A percentile compares a stretch with the other conserved stretches of the same genome.
These are phyloP conservation scores for Tyria jacobaeae DNA, from an alignment of 2,888 invertebrate genomes.

Conservation along the genomic window DNA sequence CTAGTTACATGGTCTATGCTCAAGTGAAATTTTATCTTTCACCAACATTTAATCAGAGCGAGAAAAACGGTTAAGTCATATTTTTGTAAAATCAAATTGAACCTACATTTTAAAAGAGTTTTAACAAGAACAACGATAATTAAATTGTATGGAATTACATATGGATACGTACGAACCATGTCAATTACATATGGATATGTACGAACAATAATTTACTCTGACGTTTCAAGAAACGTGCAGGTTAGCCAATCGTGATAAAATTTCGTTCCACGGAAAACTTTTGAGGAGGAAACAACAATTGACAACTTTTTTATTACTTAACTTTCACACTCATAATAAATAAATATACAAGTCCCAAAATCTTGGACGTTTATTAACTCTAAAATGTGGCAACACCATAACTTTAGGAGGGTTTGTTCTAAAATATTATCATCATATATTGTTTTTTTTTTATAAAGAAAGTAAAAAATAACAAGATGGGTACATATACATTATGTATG, in stretches of 20 bases:
- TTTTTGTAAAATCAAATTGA: neutral
- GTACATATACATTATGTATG: too few species aligned
- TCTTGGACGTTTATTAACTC: neutral
- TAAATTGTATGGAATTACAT: neutral
- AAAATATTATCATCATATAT: too few species aligned
- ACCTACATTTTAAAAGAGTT: neutral
- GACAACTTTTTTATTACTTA: too few species aligned
- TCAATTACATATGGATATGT: too few species aligned
- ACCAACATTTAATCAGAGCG: neutral
- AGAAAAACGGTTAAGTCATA: neutral
- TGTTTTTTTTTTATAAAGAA: too few species aligned
- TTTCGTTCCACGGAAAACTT: too few species aligned
- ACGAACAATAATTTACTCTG: too few species aligned
- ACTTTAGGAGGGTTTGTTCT: neutral
- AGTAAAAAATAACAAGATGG: too few species aligned
- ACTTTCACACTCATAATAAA: neutral
- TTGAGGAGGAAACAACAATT: too few species aligned
- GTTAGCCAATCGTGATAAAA: neutral
- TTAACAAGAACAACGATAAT: too few species aligned
- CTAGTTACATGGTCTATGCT: neutral
- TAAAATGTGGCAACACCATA: slow-evolving; percentile 1
- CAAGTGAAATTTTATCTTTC: neutral
- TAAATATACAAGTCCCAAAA: neutral
- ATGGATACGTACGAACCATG: too few species aligned
- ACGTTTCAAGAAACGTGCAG: neutral